Evolutionary conservation across 2,888 invertebrate genomes (phyloP), one percentile per base, ranked within the genome.

Genomic region (Clostera curtula): DNA sequence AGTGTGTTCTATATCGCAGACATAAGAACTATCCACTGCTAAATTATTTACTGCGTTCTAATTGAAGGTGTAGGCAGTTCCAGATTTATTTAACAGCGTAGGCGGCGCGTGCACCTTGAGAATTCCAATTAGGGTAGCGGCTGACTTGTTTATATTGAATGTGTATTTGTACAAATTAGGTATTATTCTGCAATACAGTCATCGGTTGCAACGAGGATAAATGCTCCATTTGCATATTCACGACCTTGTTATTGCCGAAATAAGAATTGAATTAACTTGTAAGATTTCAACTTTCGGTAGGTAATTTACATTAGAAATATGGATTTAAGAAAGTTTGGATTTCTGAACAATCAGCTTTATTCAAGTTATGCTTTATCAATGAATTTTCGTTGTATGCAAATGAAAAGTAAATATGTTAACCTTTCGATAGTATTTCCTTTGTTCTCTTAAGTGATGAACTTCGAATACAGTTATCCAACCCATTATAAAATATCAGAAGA

Each of bases 51-150:
- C 36, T 41, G 41, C 31, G 35, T 34, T 52, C 42, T 73, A 72
- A 71, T 74, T 71, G 68, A 49, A 59, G 48, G 64, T 60, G 74
- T 76, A 66, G 73, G 74, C 37, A 58, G 71, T 43, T 62, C 52
- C 56, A 66, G 71, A 74, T 68, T 72, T 68, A 70, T 68, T 55
- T 49, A 10, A 25, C 35, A 29, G 25, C 37, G 75, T 70, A 48
- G 68, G 70, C 55, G 69, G 49, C 50, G 54, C 49, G 35, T 42
- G 51, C 55, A 56, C 50, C 44, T 49, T 54, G 54, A 70, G 50
- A 55, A 45, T 57, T 40, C 74, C 72, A 73, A 71, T 68, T 76
- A 76, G 59, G 75, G 69, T 32, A 48, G 54, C 59, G 53, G 56
- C 56, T 53, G 40, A 40, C 59, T 61, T 63, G 69, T 73, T 69